Evolutionary conservation across 2,113 vertebrate genomes (phyloP).

Genomic region (Seriola aureovittata): DNA sequence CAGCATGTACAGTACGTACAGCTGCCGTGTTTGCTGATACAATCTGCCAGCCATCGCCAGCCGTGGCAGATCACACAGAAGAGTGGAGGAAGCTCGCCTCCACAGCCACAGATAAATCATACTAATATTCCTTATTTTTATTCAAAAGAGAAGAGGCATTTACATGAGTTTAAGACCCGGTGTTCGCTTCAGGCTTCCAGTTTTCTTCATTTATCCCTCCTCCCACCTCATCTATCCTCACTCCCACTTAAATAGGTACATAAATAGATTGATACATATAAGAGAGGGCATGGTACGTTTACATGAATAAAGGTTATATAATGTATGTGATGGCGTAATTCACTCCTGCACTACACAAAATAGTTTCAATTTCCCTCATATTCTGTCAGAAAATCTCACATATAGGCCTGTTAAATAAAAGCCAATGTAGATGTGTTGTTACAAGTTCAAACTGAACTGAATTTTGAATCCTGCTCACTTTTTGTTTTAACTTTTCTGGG

Average conservation of each 20-base stretch:
- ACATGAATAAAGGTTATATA: background rate
- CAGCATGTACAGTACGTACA: constrained; percentile 68
- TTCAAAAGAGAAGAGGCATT: constrained; percentile 38
- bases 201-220: constrained; percentile 2
- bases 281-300: background rate
- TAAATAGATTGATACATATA: background rate
- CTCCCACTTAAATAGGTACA: background rate
- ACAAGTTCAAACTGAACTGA: too few relatives aligned
- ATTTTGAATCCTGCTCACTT: too few relatives aligned
- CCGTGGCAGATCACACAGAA: constrained; percentile 77
- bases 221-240: background rate
- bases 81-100: constrained; percentile 62
- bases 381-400: too few relatives aligned
- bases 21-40: constrained; percentile 82
- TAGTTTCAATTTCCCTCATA: background rate
- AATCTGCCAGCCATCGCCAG: constrained; percentile 78
- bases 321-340: background rate
- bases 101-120: constrained; percentile 69
- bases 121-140: constrained; percentile 48
- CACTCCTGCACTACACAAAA: background rate
- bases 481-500: too few relatives aligned
- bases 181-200: background rate
- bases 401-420: too few relatives aligned
- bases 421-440: background rate
- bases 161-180: constrained; percentile 26